These are phyloP conservation scores for Patiria miniata DNA, from an alignment of 35 echinoderm and acorn worm species.

Conservation along the genomic window DNA sequence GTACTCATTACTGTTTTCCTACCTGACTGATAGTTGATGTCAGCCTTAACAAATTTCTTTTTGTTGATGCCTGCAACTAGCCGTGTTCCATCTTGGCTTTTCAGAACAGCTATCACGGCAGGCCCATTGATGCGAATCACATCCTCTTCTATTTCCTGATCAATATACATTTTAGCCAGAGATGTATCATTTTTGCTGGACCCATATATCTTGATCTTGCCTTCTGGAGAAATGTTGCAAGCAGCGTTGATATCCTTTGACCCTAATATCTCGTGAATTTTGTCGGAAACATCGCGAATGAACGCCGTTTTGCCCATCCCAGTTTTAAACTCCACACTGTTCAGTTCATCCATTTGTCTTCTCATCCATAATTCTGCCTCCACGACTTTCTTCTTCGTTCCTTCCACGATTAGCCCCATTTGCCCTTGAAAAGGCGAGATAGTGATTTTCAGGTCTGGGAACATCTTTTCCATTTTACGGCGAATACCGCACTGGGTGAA, in stretches of 20 bases:
- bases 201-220: conserved; percentile 3
- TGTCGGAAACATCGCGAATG: neutral
- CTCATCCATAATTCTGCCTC: neutral
- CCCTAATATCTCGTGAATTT: neutral
- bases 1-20: no score
- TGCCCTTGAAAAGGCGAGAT: neutral
- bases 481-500: neutral
- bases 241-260: neutral
- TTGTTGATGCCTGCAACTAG: neutral
- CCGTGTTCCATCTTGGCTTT: neutral
- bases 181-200: neutral
- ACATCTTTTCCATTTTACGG: neutral
- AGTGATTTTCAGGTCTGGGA: conserved; percentile 6
- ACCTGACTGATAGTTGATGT: neutral
- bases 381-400: conserved; percentile 3
- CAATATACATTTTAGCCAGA: neutral
- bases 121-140: neutral
- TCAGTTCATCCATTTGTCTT: neutral
- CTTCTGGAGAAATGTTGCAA: conserved; percentile 12
- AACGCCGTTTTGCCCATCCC: neutral
- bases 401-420: neutral
- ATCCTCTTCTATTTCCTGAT: neutral
- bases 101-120: neutral
- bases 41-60: neutral
- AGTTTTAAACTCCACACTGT: neutral